A percentile compares a stretch with the other conserved stretches of the same genome.
Evolutionary conservation across 2,888 invertebrate genomes (phyloP).

Genomic region (Sarcophaga rosellei): DNA sequence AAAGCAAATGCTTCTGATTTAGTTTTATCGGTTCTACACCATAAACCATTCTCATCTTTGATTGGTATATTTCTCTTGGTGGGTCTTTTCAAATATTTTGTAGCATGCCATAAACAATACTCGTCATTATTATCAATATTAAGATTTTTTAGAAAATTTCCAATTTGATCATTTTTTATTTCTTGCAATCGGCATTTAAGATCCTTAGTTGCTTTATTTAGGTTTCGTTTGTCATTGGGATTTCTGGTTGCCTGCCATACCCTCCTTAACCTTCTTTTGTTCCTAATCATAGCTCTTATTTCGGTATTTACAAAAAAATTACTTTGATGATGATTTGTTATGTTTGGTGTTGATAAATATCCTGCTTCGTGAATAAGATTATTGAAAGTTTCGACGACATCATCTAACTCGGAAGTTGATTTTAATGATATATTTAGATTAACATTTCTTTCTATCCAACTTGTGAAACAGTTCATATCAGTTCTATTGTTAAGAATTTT

Average conservation of each 20-base stretch:
- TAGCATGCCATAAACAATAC: conserved; percentile 13
- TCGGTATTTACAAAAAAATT: conserved; percentile 5
- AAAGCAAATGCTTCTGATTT: conserved; percentile 30
- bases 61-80: neutral
- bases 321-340: neutral
- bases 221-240: too few species aligned
- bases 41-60: neutral
- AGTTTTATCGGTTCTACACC: conserved; percentile 30
- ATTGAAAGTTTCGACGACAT: neutral
- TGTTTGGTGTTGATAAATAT: conserved; percentile 3
- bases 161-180: too few species aligned
- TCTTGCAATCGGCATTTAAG: too few species aligned
- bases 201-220: too few species aligned
- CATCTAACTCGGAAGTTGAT: neutral
- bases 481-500: neutral
- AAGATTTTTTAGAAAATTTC: too few species aligned
- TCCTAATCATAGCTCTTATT: conserved; percentile 14
- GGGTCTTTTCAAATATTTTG: conserved; percentile 17
- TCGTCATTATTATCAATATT: conserved; percentile 13
- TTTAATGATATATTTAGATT: neutral
- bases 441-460: too few species aligned
- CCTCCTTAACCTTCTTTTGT: conserved; percentile 4
- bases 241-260: too few species aligned
- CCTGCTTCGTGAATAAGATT: neutral
- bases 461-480: neutral